Evolutionary conservation across 2,797 vertebrate species (phyloP).

Genomic region (Hippocampus kuda): DNA sequence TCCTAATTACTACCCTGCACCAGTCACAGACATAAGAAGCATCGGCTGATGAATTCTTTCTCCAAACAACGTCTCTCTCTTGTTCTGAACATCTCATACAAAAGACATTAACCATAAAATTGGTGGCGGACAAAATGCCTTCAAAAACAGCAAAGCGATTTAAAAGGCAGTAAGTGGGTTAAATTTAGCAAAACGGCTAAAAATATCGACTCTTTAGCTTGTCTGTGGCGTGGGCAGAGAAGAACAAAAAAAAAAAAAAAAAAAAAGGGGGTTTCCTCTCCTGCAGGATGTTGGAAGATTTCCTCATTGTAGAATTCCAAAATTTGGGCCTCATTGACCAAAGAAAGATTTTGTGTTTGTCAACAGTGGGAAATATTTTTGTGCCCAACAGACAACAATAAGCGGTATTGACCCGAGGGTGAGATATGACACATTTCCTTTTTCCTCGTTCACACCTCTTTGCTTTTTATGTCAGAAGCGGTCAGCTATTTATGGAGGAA

Average conservation of each 20-base stretch:
- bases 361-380: background rate
- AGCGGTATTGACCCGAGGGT: background rate
- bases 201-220: constrained; percentile 54
- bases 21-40: constrained; percentile 45
- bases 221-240: constrained; percentile 35
- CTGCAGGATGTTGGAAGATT: constrained; percentile 48
- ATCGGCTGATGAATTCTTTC: background rate
- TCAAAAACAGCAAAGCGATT: background rate
- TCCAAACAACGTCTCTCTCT: background rate
- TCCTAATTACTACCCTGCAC: background rate
- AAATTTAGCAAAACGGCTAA: constrained; percentile 50
- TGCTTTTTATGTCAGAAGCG: constrained; percentile 12
- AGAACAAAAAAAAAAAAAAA: constrained; percentile 42
- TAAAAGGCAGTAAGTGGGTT: constrained; percentile 23
- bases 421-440: constrained; percentile 12
- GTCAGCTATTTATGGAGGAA: constrained; percentile 41
- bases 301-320: constrained; percentile 20
- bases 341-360: background rate
- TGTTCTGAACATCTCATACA: background rate
- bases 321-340: constrained; percentile 4
- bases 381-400: background rate
- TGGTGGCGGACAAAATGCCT: background rate
- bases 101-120: background rate
- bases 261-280: no score
- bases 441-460: constrained; percentile 9